These are phyloP conservation scores for Oncopeltus fasciatus DNA, from an alignment of 1,140 invertebrate species.

Conservation along the genomic window DNA sequence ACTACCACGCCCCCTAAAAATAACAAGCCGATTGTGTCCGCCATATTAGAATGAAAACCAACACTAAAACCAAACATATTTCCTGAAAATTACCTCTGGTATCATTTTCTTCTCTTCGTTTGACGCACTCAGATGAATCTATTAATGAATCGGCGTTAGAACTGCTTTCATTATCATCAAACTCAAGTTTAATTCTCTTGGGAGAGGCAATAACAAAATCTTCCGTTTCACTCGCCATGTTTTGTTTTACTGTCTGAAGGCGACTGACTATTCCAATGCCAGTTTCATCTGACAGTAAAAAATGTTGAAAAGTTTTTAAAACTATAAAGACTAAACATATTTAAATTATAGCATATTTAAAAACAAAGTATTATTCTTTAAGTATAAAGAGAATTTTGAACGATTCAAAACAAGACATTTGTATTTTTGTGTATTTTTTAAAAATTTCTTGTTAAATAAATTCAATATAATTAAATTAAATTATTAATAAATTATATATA, in stretches of 20 bases:
- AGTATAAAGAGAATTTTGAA: no score
- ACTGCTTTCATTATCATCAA: conserved; percentile 25
- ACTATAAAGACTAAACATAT: no score
- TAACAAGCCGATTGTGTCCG: conserved; percentile 18
- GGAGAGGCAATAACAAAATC: conserved; percentile 33
- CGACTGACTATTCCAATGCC: background rate
- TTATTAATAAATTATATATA: no score
- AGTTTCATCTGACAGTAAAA: no score
- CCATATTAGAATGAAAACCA: conserved; percentile 31
- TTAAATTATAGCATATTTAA: no score
- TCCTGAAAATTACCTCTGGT: conserved; percentile 31
- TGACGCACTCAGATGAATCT: conserved; percentile 24
- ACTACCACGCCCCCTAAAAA: conserved; percentile 8
- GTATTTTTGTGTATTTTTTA: no score
- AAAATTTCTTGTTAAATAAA: no score
- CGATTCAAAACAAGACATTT: no score
- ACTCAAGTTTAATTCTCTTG: conserved; percentile 35
- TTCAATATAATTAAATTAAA: no score
- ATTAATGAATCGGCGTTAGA: conserved; percentile 27
- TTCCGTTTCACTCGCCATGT: conserved; percentile 38
- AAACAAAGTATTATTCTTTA: no score
- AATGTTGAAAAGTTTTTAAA: no score
- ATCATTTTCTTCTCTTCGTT: conserved; percentile 23
- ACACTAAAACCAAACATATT: conserved; percentile 31
- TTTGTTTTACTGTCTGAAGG: conserved; percentile 15